phyloP scores from a whole-genome alignment of 2,888 invertebrate species.

The Augochlorella aurata region DNA sequence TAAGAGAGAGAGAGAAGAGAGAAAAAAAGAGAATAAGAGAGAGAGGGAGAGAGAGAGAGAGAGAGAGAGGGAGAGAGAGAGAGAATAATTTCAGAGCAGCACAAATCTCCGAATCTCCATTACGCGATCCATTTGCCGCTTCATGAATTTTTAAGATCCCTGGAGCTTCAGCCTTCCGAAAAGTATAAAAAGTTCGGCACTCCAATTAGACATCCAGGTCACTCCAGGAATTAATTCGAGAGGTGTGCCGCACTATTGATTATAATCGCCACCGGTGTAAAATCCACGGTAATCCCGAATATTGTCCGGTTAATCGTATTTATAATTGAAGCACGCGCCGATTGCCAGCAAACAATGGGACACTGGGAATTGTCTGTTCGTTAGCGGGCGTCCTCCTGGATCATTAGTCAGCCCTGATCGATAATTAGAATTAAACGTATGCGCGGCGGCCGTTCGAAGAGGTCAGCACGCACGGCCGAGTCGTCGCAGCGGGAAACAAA shows the following conservation, averaged over 20 bases:
- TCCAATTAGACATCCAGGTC: background rate
- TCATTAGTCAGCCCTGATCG: slow-evolving; percentile 17
- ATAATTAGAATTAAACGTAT: background rate
- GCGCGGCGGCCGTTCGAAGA: background rate
- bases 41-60: too few species aligned
- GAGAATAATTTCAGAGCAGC: too few species aligned
- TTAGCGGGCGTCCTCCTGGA: background rate
- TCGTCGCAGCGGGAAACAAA: background rate
- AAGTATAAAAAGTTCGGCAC: background rate
- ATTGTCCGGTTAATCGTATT: background rate
- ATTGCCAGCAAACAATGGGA: background rate
- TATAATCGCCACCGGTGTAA: too few species aligned
- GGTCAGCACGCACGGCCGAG: background rate
- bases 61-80: too few species aligned
- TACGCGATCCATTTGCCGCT: background rate
- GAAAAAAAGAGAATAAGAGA: too few species aligned
- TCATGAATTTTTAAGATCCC: background rate
- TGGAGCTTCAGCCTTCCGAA: background rate
- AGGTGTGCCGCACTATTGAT: too few species aligned
- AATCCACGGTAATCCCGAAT: background rate
- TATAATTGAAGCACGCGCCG: background rate
- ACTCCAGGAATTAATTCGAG: background rate
- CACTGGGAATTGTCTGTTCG: background rate
- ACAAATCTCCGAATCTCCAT: too few species aligned
- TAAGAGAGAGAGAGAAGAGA: too few species aligned